phyloP scores from a whole-genome alignment of 2,113 vertebrate genomes.

The Caranx melampygus region DNA sequence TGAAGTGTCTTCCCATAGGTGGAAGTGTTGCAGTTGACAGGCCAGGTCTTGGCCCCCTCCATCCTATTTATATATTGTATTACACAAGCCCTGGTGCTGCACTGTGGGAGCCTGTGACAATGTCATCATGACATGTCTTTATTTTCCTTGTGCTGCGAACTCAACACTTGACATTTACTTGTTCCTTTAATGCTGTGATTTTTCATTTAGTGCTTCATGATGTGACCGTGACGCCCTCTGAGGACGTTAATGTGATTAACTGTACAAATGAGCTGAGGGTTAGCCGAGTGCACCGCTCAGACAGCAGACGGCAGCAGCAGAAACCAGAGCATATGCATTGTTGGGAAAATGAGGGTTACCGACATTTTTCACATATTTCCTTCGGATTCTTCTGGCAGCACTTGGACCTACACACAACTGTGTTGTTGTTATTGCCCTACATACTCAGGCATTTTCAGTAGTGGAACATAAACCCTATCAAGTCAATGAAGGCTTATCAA shows the following conservation, averaged over 20 bases:
- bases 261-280: background rate
- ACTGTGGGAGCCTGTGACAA: background rate
- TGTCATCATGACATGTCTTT: background rate
- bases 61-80: conserved; percentile 27
- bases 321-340: conserved; percentile 14
- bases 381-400: conserved; percentile 1
- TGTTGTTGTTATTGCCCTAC: conserved; percentile 21
- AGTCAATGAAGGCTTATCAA: background rate
- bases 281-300: background rate
- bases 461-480: background rate
- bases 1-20: conserved; percentile 1
- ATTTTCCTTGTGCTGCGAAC: background rate
- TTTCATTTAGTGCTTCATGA: background rate
- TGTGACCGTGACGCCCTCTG: background rate
- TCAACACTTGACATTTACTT: background rate
- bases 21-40: background rate
- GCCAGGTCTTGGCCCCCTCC: background rate
- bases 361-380: conserved; percentile 18
- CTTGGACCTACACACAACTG: conserved; percentile 5
- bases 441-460: conserved; percentile 28
- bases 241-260: background rate
- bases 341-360: conserved; percentile 12
- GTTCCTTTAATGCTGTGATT: background rate
- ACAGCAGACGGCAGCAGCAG: background rate
- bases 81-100: conserved; percentile 11